Percentiles rank a stretch among this genome's conserved stretches.
These are phyloP conservation scores for Podarcis raffonei DNA, from an alignment of 2,113 vertebrate genomes.

Conservation along the genomic window DNA sequence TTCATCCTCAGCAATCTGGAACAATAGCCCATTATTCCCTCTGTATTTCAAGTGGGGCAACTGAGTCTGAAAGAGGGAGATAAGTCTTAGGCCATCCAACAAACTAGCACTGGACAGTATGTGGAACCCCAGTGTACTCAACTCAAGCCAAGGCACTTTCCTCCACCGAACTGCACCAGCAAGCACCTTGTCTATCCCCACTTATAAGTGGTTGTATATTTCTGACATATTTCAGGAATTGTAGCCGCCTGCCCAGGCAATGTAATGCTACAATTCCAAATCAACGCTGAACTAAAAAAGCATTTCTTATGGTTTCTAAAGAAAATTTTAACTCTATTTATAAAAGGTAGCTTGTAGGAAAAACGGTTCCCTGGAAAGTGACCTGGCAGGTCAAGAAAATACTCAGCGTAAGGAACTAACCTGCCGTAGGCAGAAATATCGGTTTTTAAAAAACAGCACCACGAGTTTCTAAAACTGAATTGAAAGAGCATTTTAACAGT, in stretches of 20 bases:
- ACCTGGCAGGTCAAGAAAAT: slow-evolving; percentile 16
- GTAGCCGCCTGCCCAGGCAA: not conserved
- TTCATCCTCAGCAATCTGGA: not conserved
- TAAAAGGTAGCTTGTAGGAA: not conserved
- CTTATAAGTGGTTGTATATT: not conserved
- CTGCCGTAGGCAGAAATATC: slow-evolving; percentile 9
- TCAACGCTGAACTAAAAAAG: slow-evolving; percentile 8
- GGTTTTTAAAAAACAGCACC: not conserved
- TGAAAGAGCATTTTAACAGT: not conserved
- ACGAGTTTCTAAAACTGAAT: slow-evolving; percentile 20
- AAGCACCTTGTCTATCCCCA: not conserved
- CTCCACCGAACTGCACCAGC: not conserved
- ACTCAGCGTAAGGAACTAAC: not conserved
- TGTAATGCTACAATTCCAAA: not conserved
- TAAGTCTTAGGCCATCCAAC: not conserved
- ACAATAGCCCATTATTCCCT: too few relatives aligned
- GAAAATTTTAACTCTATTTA: not conserved
- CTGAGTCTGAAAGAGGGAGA: not conserved
- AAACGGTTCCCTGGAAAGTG: not conserved
- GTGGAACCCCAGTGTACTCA: not conserved
- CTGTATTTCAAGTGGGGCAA: not conserved
- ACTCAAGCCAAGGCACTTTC: not conserved
- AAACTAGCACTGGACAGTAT: not conserved
- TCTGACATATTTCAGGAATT: not conserved
- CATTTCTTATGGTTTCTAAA: slow-evolving; percentile 21